These are phyloP conservation scores for Chondrosia reniformis DNA, from an alignment of 37 sponge, comb jelly and placozoan species.

Conservation along the genomic window DNA sequence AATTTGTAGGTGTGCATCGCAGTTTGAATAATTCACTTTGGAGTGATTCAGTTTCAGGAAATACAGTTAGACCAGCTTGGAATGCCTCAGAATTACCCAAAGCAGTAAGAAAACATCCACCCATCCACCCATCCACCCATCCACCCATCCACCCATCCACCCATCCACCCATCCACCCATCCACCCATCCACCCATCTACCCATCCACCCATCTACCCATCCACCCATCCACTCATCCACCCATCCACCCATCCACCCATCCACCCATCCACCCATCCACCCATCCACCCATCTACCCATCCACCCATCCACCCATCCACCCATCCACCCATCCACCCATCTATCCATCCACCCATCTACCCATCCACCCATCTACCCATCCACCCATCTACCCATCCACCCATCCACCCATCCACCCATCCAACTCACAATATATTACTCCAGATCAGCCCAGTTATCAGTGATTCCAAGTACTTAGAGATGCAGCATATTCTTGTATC, in stretches of 20 bases:
- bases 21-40: conserved; percentile 33
- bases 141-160: neutral
- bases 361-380: conserved; percentile 7
- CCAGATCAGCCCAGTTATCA: conserved; percentile 58
- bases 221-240: neutral
- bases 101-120: neutral
- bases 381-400: conserved; percentile 11
- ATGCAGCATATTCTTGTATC: conserved; percentile 67
- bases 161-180: conserved; percentile 11
- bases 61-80: conserved; percentile 40
- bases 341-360: neutral
- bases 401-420: neutral
- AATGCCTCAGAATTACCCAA: conserved; percentile 8
- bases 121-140: neutral
- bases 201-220: neutral
- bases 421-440: neutral
- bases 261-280: conserved; percentile 14
- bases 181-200: conserved; percentile 11
- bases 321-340: too few species aligned
- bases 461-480: conserved; percentile 63
- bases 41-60: neutral
- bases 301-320: too few species aligned
- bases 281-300: neutral
- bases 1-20: conserved; percentile 28
- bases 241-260: conserved; percentile 11